A percentile compares a stretch with the other conserved stretches of the same genome.
Evolutionary conservation across 2,113 vertebrate genomes (phyloP).

Genomic region (Nyctibius bracteatus): DNA sequence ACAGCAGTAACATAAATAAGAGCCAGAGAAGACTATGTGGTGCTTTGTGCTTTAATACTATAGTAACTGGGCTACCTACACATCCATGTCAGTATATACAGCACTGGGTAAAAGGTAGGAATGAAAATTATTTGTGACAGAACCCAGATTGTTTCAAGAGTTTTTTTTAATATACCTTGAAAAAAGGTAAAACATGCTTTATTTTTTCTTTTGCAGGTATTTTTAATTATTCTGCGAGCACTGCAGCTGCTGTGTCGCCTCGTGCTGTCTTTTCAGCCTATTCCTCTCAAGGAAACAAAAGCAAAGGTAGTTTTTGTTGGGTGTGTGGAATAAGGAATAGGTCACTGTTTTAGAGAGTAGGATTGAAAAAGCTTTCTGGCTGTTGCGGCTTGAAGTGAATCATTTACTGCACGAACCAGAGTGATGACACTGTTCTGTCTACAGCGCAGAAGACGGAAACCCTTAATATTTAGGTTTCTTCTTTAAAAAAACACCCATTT

Average conservation of each 20-base stretch:
- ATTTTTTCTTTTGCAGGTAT: slow-evolving; percentile 76
- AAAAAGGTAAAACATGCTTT: neutral
- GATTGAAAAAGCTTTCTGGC: neutral
- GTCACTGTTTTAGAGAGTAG: neutral
- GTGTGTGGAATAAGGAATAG: neutral
- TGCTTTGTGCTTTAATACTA: neutral
- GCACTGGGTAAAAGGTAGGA: neutral
- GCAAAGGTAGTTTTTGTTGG: slow-evolving; percentile 75
- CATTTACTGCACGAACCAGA: neutral
- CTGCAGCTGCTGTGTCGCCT: slow-evolving; percentile 86
- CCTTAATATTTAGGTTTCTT: neutral
- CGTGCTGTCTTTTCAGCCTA: slow-evolving; percentile 89
- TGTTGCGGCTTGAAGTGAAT: neutral
- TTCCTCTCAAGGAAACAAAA: slow-evolving; percentile 80
- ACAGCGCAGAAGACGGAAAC: neutral
- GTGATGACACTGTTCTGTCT: neutral
- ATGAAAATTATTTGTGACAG: neutral
- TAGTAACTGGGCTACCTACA: neutral
- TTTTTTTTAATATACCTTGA: neutral
- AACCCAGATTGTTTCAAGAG: neutral
- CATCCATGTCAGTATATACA: neutral
- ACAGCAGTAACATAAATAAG: neutral
- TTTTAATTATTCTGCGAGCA: slow-evolving; percentile 88
- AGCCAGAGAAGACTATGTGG: neutral
- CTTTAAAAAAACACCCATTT: neutral